Evolutionary conservation across 1,140 invertebrate species (phyloP).

Genomic region (Hylaeus anthracinus): DNA sequence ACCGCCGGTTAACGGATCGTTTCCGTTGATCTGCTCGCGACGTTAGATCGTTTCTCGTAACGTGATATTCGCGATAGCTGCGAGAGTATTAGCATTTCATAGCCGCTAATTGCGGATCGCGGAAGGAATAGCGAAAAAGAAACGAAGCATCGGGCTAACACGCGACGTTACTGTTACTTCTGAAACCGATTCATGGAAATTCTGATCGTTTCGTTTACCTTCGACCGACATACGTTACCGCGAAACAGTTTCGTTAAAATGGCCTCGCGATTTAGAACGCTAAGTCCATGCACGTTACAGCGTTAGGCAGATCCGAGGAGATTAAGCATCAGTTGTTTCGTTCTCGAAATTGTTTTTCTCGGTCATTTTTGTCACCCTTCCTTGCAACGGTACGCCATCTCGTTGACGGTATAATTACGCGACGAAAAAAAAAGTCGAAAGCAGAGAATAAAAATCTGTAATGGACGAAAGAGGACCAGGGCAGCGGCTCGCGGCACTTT

Average conservation of each 20-base stretch:
- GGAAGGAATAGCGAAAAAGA: conserved; percentile 21
- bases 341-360: too few relatives aligned
- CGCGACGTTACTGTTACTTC: conserved; percentile 16
- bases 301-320: too few relatives aligned
- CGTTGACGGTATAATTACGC: too few relatives aligned
- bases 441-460: neutral
- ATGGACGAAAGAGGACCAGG: neutral
- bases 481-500: conserved; percentile 2
- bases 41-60: conserved; percentile 5
- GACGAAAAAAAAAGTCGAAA: neutral
- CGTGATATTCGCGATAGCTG: conserved; percentile 19
- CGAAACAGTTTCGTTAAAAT: too few relatives aligned
- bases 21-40: conserved; percentile 31
- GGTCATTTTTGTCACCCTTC: too few relatives aligned
- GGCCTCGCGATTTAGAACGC: too few relatives aligned
- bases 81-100: conserved; percentile 46
- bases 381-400: too few relatives aligned
- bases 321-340: too few relatives aligned
- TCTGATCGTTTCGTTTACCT: neutral
- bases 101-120: conserved; percentile 39
- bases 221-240: too few relatives aligned
- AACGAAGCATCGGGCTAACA: neutral
- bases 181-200: neutral
- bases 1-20: conserved; percentile 23
- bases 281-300: too few relatives aligned